Base-by-base conservation (phyloP, 2,888 invertebrate genomes). In the Eupithecia inturbata region DNA sequence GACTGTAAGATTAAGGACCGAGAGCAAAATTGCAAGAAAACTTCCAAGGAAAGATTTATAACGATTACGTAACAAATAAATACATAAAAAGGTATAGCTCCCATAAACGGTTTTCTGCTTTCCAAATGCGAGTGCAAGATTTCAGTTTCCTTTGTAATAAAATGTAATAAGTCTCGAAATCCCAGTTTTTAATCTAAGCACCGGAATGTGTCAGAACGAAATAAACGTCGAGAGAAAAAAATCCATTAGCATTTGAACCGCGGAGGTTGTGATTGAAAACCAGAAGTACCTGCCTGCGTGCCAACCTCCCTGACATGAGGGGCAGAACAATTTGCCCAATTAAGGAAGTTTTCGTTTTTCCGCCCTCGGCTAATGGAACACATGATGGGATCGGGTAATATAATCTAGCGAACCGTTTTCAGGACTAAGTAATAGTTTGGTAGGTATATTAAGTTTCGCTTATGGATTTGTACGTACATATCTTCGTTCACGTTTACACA, bases 251-350 rank as follows among this genome's bases (percentile, higher is more conserved):
- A 63, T 68, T 68, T 63, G 26, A 67, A 67, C 72, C 67, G 53
- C 72, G 71, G 73, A 68, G 62, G 41, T 68, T 70, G 73, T 79
- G 74, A 77, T 79, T 72, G 68, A 66, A 75, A 75, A 72, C 72
- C 70, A n/a, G 33, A 63, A 67, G 68, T 75, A 69, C 45, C 62
- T 26, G 36, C 67, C 71, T 68, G 33, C 26, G 41, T 64, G 63
- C 63, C 33, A 57, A 57, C 31, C 63, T 33, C 63, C 63, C 36
- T 64, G 33, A 64, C 33, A 33, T 36, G 33, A n/a, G n/a, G 36
- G 57, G 63, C 3, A 36, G 72, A 70, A 75, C 72, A 72, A 72
- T 75, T 70, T 63, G n/a, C 57, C 67, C 67, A 75, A 75, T 67
- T 70, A 69, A 57, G 67, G 63, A 72, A 75, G 67, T 72, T 75